These are phyloP conservation scores for Chamaedrilus cognettii DNA, from an alignment of 2,888 invertebrate genomes.

Conservation along the genomic window DNA sequence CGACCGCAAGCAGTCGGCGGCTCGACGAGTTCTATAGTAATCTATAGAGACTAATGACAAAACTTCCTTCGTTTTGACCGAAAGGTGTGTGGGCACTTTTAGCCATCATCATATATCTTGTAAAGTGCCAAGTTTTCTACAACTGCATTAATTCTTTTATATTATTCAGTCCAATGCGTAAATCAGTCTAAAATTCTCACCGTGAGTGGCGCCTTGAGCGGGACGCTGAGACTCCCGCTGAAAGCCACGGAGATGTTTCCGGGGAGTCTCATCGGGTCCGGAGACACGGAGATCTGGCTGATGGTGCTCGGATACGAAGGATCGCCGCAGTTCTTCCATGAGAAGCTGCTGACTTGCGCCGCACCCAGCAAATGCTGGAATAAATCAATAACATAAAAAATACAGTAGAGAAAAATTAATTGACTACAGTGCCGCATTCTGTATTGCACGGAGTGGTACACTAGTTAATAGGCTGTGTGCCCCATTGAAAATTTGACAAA, in stretches of 20 bases:
- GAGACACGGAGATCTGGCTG: constrained; percentile 25
- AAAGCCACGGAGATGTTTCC: constrained; percentile 28
- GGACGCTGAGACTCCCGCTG: constrained; percentile 17
- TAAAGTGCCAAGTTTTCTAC: too few species aligned
- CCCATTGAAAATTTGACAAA: not conserved
- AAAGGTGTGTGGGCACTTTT: too few species aligned
- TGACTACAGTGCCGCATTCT: too few species aligned
- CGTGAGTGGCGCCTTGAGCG: constrained; percentile 27
- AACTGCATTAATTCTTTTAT: too few species aligned
- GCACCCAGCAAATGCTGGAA: not conserved
- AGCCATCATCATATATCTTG: too few species aligned
- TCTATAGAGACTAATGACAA: too few species aligned
- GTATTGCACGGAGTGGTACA: too few species aligned
- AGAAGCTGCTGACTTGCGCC: constrained; percentile 1
- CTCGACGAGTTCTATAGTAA: too few species aligned
- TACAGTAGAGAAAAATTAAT: not conserved
- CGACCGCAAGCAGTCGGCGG: too few species aligned
- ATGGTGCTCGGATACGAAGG: constrained; percentile 24
- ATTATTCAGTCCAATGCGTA: too few species aligned
- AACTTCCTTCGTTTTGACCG: too few species aligned
- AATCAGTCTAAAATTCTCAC: constrained; percentile 19
- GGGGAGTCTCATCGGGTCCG: constrained; percentile 35
- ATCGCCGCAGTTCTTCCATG: constrained; percentile 26
- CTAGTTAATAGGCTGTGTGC: not conserved
- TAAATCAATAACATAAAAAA: not conserved